Conservation (phyloP, 1,140 invertebrate genomes). For the Magallana angulata region DNA sequence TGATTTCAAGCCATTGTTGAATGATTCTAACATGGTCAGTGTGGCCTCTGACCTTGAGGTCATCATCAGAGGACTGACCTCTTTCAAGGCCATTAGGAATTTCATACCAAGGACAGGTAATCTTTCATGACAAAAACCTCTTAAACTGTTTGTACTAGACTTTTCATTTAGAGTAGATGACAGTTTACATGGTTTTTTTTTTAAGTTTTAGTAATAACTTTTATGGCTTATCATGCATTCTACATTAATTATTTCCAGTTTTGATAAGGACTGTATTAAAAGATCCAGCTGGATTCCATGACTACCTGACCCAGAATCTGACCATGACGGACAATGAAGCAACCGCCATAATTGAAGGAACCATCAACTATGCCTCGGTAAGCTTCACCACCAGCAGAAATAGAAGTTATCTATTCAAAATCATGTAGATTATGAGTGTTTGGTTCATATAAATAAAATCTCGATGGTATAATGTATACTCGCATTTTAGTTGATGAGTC, state of each 20-base stretch:
- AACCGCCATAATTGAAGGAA: slow-evolving; percentile 64
- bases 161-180: too few species aligned
- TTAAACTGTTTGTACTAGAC: too few species aligned
- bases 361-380: slow-evolving; percentile 55
- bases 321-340: slow-evolving; percentile 58
- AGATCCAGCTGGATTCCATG: slow-evolving; percentile 53
- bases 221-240: too few species aligned
- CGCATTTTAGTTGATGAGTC: slow-evolving; percentile 52
- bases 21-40: slow-evolving; percentile 38
- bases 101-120: slow-evolving; percentile 60
- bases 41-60: slow-evolving; percentile 62
- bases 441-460: too few species aligned
- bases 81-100: slow-evolving; percentile 57
- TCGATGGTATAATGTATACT: not conserved
- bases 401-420: too few species aligned
- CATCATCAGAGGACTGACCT: slow-evolving; percentile 65
- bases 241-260: slow-evolving; percentile 63
- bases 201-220: not conserved
- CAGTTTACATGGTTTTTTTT: not conserved
- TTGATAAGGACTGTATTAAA: slow-evolving; percentile 67
- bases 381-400: not conserved
- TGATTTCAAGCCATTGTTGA: slow-evolving; percentile 56
- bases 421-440: too few species aligned
- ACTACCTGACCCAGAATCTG: slow-evolving; percentile 64
- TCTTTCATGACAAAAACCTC: not conserved